Evolutionary conservation across 2,797 vertebrate genomes (phyloP).

Genomic region (Glossophaga mutica): DNA sequence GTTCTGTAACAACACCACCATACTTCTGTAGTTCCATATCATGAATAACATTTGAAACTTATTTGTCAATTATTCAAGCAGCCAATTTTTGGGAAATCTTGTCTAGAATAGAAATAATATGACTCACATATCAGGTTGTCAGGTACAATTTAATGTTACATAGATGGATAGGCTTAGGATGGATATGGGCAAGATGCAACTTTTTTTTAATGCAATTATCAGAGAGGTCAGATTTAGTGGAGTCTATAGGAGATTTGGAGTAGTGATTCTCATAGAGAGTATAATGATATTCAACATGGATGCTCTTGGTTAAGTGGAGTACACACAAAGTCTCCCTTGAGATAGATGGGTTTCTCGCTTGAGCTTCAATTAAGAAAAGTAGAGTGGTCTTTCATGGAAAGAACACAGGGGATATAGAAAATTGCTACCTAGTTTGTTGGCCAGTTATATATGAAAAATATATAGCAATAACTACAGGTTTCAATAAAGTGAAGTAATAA

Average conservation of each 20-base stretch:
- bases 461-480: neutral
- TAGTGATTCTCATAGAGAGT: neutral
- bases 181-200: neutral
- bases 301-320: neutral
- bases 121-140: neutral
- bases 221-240: neutral
- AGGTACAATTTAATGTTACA: neutral
- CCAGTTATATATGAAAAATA: neutral
- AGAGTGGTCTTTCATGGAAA: neutral
- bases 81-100: neutral
- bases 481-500: neutral
- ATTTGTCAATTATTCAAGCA: neutral
- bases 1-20: neutral
- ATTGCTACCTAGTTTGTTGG: neutral
- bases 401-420: neutral
- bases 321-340: neutral
- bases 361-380: neutral
- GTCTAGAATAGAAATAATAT: neutral
- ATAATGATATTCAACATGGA: neutral
- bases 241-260: neutral
- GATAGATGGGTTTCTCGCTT: neutral
- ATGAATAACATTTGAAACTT: neutral
- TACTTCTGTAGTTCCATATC: neutral
- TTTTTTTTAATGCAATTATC: neutral
- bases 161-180: neutral